phyloP scores from a whole-genome alignment of 2,888 invertebrate species.

The Eudasyphora cyanicolor region DNA sequence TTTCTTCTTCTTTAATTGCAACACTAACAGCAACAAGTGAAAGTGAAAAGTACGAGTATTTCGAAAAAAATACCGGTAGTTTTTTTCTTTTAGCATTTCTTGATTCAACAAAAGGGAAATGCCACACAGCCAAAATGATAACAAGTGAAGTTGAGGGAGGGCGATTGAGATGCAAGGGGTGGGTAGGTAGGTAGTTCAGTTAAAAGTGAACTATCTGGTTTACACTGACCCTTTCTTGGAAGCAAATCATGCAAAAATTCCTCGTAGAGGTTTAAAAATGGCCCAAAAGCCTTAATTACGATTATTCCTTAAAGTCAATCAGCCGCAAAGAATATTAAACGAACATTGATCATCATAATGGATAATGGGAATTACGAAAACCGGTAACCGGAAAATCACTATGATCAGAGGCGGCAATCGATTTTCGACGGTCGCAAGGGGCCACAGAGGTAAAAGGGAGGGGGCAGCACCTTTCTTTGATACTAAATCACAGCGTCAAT shows the following conservation, averaged over 20 bases:
- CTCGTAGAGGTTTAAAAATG: no score
- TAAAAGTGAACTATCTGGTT: no score
- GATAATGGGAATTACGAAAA: background rate
- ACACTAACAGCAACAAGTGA: constrained; percentile 48
- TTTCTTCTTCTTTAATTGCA: constrained; percentile 60
- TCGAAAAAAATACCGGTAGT: constrained; percentile 58
- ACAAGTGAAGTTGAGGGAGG: background rate
- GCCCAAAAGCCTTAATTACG: no score
- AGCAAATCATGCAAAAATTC: no score
- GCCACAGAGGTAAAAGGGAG: background rate
- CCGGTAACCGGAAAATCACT: background rate
- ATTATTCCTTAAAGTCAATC: no score
- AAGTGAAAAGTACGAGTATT: constrained; percentile 52
- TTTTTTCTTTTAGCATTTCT: constrained; percentile 31
- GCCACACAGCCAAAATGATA: background rate
- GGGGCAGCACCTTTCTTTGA: no score
- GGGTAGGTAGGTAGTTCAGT: no score
- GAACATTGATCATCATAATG: no score
- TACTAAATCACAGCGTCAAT: background rate
- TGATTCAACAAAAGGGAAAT: constrained; percentile 41
- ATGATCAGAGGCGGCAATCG: background rate
- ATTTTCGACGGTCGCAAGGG: background rate
- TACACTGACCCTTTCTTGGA: no score
- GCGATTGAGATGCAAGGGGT: background rate
- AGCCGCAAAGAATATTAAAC: background rate